Percentiles rank a stretch among this genome's conserved stretches.
Conservation (phyloP, 1,140 invertebrate species). For the Gyrodactylus salaris region DNA sequence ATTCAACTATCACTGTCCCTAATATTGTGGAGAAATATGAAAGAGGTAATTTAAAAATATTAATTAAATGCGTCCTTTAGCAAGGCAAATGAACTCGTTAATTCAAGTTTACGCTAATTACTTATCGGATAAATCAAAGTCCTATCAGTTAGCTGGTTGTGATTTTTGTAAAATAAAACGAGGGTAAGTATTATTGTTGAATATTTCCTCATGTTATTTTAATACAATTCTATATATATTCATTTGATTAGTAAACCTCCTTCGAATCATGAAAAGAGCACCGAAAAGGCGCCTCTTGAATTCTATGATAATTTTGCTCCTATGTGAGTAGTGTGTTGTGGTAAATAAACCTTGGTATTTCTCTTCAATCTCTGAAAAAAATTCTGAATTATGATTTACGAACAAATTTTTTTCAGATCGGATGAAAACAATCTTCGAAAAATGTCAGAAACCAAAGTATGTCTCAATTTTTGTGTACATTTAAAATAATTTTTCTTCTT, state of each 20-base stretch:
- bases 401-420: not conserved
- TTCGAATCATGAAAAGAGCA: too few species aligned
- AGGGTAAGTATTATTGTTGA: not conserved
- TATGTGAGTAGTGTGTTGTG: not conserved
- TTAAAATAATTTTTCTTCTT: too few species aligned
- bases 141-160: not conserved
- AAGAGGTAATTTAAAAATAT: not conserved
- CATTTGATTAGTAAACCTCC: too few species aligned
- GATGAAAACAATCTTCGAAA: not conserved
- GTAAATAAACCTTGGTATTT: not conserved
- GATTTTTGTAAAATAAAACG: not conserved
- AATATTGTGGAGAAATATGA: conserved; percentile 61
- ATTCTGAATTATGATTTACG: not conserved
- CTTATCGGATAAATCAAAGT: not conserved
- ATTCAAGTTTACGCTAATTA: not conserved
- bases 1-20: conserved; percentile 83
- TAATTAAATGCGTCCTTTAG: not conserved
- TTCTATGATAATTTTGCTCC: not conserved
- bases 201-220: too few species aligned
- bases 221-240: too few species aligned
- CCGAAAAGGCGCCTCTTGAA: too few species aligned
- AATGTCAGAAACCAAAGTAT: not conserved
- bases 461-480: not conserved
- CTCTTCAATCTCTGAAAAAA: not conserved
- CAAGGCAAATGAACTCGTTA: not conserved